A percentile compares a stretch with the other conserved stretches of the same genome.
These are phyloP conservation scores for Ptilorrhoa leucosticta DNA, from an alignment of 2,113 vertebrate species.

Conservation along the genomic window DNA sequence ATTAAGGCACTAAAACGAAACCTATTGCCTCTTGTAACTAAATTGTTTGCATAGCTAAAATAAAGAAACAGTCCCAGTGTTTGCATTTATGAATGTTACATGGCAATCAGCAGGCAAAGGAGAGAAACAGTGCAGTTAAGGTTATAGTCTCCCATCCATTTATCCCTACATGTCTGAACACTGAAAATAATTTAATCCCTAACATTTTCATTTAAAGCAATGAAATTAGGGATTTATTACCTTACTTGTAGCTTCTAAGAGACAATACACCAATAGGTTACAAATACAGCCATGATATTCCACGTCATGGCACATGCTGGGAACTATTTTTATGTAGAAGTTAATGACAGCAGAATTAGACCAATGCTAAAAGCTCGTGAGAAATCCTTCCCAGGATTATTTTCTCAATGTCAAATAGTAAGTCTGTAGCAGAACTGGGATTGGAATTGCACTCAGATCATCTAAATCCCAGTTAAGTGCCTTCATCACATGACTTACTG, in stretches of 20 bases:
- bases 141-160: not conserved
- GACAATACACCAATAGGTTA: not conserved
- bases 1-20: conserved; percentile 35
- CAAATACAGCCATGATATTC: not conserved
- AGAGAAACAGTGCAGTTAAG: not conserved
- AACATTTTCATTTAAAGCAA: not conserved
- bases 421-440: not conserved
- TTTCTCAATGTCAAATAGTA: not conserved
- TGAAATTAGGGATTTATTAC: not conserved
- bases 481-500: conserved; percentile 48
- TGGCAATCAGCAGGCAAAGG: not conserved
- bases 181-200: not conserved
- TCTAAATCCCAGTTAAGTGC: conserved; percentile 32
- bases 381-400: not conserved
- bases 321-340: conserved; percentile 22
- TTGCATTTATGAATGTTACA: conserved; percentile 39
- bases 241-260: not conserved
- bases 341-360: not conserved
- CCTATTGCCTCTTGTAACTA: conserved; percentile 21
- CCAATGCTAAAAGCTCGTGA: not conserved
- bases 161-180: not conserved
- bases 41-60: conserved; percentile 43
- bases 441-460: not conserved
- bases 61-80: conserved; percentile 23
- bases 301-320: not conserved